phyloP scores from a whole-genome alignment of 2,888 invertebrate species.

The Alentia gelatinosa region DNA sequence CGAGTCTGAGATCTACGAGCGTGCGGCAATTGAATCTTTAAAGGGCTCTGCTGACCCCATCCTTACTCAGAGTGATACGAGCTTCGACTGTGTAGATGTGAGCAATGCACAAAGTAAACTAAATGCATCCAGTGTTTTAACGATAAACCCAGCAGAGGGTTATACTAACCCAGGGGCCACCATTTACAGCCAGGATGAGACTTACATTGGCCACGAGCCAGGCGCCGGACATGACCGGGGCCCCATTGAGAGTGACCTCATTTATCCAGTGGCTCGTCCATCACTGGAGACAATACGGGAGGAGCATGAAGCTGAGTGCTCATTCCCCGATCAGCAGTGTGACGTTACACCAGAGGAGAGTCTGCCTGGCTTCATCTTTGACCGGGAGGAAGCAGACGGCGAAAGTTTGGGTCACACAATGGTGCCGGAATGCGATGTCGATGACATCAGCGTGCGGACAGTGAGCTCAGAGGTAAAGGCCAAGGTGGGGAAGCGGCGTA shows the following conservation, averaged over 20 bases:
- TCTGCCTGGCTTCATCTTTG: neutral
- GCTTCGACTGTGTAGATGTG: slow-evolving; percentile 47
- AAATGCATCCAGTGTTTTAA: neutral
- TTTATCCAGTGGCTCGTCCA: neutral
- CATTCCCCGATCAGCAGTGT: neutral
- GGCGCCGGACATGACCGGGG: neutral
- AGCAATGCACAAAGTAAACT: neutral
- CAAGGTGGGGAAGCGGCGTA: slow-evolving; percentile 5
- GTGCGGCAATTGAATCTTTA: neutral
- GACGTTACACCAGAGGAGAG: neutral
- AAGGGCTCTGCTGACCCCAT: slow-evolving; percentile 42
- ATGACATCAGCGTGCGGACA: neutral
- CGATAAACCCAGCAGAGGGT: neutral
- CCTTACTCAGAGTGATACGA: neutral
- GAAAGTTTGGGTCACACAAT: neutral
- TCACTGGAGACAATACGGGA: slow-evolving; percentile 25
- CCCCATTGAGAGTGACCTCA: neutral
- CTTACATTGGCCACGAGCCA: neutral
- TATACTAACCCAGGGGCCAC: neutral
- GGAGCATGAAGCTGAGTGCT: neutral
- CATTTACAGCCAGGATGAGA: neutral
- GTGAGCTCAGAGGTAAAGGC: neutral
- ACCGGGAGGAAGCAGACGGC: neutral
- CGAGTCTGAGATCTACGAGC: slow-evolving; percentile 3
- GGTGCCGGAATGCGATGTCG: neutral